Evolutionary conservation across 2,113 vertebrate genomes (phyloP).

Genomic region (Himantopus leucocephalus): DNA sequence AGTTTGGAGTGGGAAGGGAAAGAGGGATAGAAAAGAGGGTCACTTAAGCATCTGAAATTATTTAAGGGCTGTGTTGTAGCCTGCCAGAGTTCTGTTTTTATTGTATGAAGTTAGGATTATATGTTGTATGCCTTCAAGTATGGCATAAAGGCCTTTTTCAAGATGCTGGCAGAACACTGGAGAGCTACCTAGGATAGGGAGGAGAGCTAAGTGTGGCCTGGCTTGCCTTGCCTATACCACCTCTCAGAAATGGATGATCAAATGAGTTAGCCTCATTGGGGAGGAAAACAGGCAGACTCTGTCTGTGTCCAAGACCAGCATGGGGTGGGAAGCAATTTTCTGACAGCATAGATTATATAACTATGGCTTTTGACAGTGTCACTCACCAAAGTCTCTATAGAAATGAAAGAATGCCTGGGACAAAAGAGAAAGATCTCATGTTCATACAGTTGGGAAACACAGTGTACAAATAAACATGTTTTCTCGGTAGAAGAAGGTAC

Average conservation of each 20-base stretch:
- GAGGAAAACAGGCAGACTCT: background rate
- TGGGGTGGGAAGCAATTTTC: background rate
- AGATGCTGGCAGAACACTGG: background rate
- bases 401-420: background rate
- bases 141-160: background rate
- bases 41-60: background rate
- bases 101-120: background rate
- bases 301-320: background rate
- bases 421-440: background rate
- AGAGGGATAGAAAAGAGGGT: background rate
- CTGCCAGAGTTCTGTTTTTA: background rate
- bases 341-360: background rate
- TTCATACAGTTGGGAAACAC: no score
- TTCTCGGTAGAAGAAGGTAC: background rate
- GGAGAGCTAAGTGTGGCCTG: background rate
- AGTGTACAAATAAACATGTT: background rate
- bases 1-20: background rate
- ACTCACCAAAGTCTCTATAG: background rate
- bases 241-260: background rate
- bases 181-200: background rate
- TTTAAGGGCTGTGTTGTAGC: background rate
- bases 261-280: background rate
- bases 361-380: background rate
- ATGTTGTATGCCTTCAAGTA: background rate
- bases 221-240: background rate